phyloP scores from a whole-genome alignment of 2,888 invertebrate genomes.

The Pristionchus exspectatus region DNA sequence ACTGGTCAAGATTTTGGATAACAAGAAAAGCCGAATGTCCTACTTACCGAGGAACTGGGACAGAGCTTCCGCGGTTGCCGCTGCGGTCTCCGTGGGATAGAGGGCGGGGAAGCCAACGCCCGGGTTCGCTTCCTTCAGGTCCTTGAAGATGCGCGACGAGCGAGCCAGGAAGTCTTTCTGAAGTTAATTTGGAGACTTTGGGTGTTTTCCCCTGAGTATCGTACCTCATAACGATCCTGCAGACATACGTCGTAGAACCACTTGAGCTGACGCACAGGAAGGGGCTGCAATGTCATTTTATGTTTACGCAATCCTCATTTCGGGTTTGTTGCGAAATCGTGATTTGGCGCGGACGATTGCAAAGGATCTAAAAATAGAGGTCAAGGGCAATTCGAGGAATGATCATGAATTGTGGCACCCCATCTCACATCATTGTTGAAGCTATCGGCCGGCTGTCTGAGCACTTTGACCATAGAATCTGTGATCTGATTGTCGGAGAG shows the following conservation, averaged over 20 bases:
- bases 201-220: neutral
- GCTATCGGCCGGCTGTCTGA: neutral
- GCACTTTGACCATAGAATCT: neutral
- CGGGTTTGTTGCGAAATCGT: too few species aligned
- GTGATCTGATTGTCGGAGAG: slow-evolving; percentile 61
- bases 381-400: too few species aligned
- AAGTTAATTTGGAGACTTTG: too few species aligned
- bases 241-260: slow-evolving; percentile 45
- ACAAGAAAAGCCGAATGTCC: neutral
- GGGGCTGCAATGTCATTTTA: slow-evolving; percentile 16
- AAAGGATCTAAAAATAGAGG: too few species aligned
- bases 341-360: too few species aligned
- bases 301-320: too few species aligned
- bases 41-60: slow-evolving; percentile 20
- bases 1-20: neutral
- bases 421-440: neutral
- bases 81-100: neutral
- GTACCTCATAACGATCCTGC: neutral
- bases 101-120: slow-evolving; percentile 21
- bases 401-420: neutral
- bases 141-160: neutral
- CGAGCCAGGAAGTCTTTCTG: neutral
- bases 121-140: neutral
- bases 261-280: slow-evolving; percentile 45
- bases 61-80: neutral